Percentiles rank a stretch among this genome's conserved stretches.
Conservation (phyloP, 2,113 vertebrate genomes). For the Ellobius talpinus region DNA sequence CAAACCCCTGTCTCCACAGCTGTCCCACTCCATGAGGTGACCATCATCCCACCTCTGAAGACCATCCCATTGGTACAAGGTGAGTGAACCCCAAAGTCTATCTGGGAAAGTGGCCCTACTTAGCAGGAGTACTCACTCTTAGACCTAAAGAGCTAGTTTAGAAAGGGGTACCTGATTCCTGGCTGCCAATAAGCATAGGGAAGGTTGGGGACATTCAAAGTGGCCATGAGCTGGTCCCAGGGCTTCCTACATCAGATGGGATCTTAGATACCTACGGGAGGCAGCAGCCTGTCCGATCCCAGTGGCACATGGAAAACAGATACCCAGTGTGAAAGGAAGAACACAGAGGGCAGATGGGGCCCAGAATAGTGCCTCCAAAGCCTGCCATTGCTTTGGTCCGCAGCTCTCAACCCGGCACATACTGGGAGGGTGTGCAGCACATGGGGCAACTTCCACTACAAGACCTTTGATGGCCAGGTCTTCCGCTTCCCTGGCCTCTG, state of each 20-base stretch:
- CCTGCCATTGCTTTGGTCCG: not conserved
- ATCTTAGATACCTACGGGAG: fast-evolving
- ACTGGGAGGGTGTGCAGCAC: constrained; percentile 92
- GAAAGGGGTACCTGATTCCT: fast-evolving
- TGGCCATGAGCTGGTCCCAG: fast-evolving
- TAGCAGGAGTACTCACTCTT: not conserved
- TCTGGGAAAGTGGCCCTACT: fast-evolving
- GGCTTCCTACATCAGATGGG: not conserved
- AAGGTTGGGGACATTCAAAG: not conserved
- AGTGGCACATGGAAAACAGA: too few relatives aligned
- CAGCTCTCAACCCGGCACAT: constrained; percentile 88
- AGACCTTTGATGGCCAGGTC: constrained; percentile 93
- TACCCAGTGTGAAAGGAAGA: not conserved
- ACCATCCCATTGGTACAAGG: constrained; percentile 78
- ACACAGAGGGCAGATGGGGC: fast-evolving
- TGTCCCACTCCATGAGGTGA: constrained; percentile 40
- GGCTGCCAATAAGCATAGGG: fast-evolving
- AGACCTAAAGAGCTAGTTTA: fast-evolving
- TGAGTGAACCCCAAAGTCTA: constrained; percentile 62
- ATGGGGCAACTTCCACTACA: constrained; percentile 95
- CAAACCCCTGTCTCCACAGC: not conserved
- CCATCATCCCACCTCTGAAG: constrained; percentile 75
- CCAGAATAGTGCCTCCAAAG: not conserved
- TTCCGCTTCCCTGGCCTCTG: constrained; percentile 92
- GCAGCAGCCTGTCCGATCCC: not conserved